Base-by-base conservation (phyloP, 2,888 invertebrate species). In the Hofmannophila pseudospretella region DNA sequence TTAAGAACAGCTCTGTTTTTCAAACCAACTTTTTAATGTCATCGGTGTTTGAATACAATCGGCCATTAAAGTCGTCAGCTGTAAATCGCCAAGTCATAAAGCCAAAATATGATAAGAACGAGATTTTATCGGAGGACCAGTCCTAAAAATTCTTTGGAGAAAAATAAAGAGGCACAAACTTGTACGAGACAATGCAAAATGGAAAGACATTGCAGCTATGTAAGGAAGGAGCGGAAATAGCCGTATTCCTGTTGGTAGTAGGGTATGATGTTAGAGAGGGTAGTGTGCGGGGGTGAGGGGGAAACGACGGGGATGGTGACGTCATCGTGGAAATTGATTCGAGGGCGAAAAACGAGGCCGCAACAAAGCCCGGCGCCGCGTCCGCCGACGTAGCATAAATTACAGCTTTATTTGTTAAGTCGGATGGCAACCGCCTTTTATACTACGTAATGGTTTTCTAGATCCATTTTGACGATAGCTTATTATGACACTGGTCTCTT, bases 291-390 rank as follows among this genome's bases (percentile, higher is more conserved):
- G 42, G 36, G 43, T 22, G 38, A 47, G 53, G 51, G 45, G 48
- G 43, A 44, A 45, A 65, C 53, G 54, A 50, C 52, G 43, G 50
- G 51, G 61, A 53, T 42, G 51, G 66, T 77, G 80, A 79, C 80
- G 80, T 82, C 79, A 82, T 67, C 63, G 67, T 73, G 70, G 67
- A 77, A 80, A 82, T 82, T 82, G 81, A 82, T 82, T 81, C 71
- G 69, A 65, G 68, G 73, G 73, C 73, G 76, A 74, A 81, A 78
- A 78, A 79, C 70, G 72, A 69, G 74, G 79, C 74, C 76, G 72
- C 67, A 67, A 70, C 71, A 70, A 74, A 72, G 62, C 61, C 20
- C 66, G 74, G 72, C 73, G 75, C 61, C 64, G 52, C 61, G 66
- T 61, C 66, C 71, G 62, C 50, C 57, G 55, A 56, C 66, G 58